Evolutionary conservation across 2,888 invertebrate genomes (phyloP).

Genomic region (Bhutanitis thaidina): DNA sequence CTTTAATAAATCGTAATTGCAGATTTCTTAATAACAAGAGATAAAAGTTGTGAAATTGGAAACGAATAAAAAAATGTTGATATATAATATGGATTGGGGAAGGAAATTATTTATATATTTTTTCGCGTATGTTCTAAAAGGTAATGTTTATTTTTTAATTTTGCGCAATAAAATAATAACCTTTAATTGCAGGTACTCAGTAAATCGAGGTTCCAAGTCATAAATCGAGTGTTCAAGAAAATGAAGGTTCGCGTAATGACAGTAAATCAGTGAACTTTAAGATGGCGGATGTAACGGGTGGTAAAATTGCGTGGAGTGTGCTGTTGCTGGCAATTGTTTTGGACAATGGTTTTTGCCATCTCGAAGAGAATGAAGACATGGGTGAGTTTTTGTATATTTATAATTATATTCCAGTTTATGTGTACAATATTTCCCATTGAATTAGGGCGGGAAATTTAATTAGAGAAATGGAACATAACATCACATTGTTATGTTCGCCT

Average conservation of each 20-base stretch:
- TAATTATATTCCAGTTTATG: no score
- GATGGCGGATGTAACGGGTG: slow-evolving; percentile 56
- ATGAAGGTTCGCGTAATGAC: slow-evolving; percentile 39
- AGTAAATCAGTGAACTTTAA: slow-evolving; percentile 40
- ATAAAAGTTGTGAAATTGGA: not conserved
- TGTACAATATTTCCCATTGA: no score
- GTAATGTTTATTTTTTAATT: no score
- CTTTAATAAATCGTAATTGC: not conserved
- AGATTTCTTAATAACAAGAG: not conserved
- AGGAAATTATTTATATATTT: not conserved
- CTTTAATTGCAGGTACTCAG: slow-evolving; percentile 38
- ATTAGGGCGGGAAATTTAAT: no score
- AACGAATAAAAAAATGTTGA: not conserved
- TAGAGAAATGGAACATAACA: no score
- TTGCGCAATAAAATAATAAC: no score
- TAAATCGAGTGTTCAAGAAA: not conserved
- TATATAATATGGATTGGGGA: not conserved
- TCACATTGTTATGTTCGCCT: no score
- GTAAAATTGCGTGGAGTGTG: slow-evolving; percentile 46
- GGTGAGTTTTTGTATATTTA: slow-evolving; percentile 43
- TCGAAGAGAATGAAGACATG: slow-evolving; percentile 55
- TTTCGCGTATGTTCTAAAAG: no score
- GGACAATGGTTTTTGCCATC: slow-evolving; percentile 46
- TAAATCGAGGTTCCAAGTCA: slow-evolving; percentile 14
- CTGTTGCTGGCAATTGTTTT: slow-evolving; percentile 46